phyloP scores from a whole-genome alignment of 2,113 vertebrate genomes.

The Dinomys branickii region DNA sequence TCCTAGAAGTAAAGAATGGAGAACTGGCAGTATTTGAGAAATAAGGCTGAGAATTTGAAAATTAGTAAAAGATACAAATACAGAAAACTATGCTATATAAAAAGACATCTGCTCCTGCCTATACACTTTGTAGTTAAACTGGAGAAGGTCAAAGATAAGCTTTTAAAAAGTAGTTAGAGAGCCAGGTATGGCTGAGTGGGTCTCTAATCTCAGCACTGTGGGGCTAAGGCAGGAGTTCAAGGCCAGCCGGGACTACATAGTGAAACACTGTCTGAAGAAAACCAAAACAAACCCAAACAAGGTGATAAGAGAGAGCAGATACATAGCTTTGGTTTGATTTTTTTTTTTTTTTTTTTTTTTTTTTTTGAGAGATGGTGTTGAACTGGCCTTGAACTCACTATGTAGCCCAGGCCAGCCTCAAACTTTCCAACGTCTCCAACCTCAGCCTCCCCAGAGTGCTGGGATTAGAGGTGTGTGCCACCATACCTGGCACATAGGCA shows the following conservation, averaged over 20 bases:
- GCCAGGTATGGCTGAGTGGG: background rate
- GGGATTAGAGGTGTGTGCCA: background rate
- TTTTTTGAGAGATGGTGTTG: background rate
- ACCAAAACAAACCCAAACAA: background rate
- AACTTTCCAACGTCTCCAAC: background rate
- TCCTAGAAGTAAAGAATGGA: background rate
- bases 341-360: background rate
- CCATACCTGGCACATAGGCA: background rate
- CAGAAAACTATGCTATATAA: background rate
- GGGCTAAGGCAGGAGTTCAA: background rate
- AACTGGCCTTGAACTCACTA: no score
- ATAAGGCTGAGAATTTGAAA: conserved; percentile 26
- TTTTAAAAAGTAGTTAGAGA: background rate
- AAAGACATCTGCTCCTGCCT: background rate
- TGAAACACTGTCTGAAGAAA: background rate
- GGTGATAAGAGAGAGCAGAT: background rate
- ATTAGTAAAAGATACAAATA: background rate
- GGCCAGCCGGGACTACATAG: background rate
- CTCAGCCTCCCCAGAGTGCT: background rate
- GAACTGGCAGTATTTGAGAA: background rate
- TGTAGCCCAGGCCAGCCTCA: no score
- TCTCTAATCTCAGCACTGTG: background rate
- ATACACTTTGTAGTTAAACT: background rate
- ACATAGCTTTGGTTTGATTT: background rate
- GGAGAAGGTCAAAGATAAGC: background rate